Evolutionary conservation across 2,113 vertebrate species (phyloP), one percentile per base, ranked within the genome.

Genomic region (Amblyopsis rosae): DNA sequence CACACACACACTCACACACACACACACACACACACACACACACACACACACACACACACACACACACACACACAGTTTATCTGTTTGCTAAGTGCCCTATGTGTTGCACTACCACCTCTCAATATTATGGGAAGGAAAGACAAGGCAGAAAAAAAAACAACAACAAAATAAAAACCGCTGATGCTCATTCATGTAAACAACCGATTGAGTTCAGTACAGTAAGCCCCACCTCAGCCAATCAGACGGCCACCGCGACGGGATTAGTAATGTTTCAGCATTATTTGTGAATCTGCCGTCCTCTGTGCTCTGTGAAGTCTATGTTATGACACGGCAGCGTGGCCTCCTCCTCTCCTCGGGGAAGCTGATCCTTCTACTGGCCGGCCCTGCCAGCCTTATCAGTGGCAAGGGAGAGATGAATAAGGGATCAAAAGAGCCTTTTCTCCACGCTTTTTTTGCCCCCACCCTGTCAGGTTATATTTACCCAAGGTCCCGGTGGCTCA

Each of bases 371-470:
- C 74, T 76, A 69, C 85, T 68, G 64, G 69, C 69, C 74, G 65
- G 74, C 76, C 70, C 64, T 55, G 0, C 16, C 71, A 82, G 68
- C 73, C 82, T 83, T 86, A 87, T 87, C 83, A 73, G 76, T 89
- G 86, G 87, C 88, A 84, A 81, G 66, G 74, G 75, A 80, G 70
- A 82, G 86, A 88, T 90, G 85, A 91, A 88, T 84, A 83, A 70
- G 85, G 85, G 87, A 90, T 90, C 88, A 91, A 90, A 90, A 84
- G 85, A 84, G 71, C 64, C 82, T 84, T 86, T 83, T 84, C 78
- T 70, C 72, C 80, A 69, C 75, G 67, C 73, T 79, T 75, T 84
- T 65, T 26, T 26, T 26, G 26, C 50, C 54, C 81, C 76, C 74
- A 72, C 70, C 74, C 80, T 84, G 85, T 89, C 85, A 88, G 79